Conservation (phyloP, 2,113 vertebrate genomes). For the Fulica atra region DNA sequence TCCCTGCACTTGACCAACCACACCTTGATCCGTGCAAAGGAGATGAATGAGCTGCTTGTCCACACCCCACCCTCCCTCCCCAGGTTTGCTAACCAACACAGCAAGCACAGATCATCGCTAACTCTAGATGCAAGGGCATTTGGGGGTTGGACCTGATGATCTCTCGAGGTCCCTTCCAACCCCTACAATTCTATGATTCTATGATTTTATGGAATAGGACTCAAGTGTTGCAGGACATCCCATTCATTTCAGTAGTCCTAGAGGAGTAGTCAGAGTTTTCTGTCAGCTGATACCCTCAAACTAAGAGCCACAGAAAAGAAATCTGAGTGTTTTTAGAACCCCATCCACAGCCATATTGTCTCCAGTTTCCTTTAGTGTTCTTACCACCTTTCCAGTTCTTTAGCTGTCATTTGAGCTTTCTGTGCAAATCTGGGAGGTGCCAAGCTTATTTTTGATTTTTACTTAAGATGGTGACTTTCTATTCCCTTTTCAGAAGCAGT, state of each 20-base stretch:
- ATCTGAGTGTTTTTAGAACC: background rate
- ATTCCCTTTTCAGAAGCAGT: background rate
- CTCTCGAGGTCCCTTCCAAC: too few relatives aligned
- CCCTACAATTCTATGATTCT: too few relatives aligned
- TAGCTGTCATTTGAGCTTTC: background rate
- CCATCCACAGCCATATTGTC: background rate
- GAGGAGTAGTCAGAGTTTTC: background rate
- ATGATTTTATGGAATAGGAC: background rate
- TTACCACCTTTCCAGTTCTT: background rate
- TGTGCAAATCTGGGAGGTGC: background rate
- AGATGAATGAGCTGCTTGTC: background rate
- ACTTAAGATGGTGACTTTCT: background rate
- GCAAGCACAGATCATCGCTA: background rate
- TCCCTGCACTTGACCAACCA: background rate
- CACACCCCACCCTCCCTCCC: fast-evolving
- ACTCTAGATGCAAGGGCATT: background rate
- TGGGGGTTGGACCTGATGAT: too few relatives aligned
- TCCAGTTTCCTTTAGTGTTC: background rate
- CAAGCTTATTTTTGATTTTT: background rate
- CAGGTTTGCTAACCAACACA: background rate
- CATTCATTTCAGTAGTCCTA: background rate
- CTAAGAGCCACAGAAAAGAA: background rate
- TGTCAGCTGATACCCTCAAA: background rate
- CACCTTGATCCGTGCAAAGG: background rate
- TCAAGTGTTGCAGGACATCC: fast-evolving